Percentiles rank a stretch among this genome's conserved stretches.
These are phyloP conservation scores for Toxostoma redivivum DNA, from an alignment of 2,113 vertebrate genomes.

Conservation along the genomic window DNA sequence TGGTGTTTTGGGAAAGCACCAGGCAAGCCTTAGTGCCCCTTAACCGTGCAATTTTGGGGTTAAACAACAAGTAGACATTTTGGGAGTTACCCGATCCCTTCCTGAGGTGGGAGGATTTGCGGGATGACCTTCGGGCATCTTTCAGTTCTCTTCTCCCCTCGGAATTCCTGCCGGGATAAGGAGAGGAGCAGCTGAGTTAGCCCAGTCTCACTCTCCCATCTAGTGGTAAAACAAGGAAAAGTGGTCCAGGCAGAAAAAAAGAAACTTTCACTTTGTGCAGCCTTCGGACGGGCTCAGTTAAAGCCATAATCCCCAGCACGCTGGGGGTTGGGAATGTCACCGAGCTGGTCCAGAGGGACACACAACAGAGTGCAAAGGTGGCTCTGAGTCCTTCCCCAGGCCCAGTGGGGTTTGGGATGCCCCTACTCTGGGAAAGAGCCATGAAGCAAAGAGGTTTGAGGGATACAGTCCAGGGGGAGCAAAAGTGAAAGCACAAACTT, in stretches of 20 bases:
- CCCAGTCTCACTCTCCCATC: conserved; percentile 57
- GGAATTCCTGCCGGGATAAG: background rate
- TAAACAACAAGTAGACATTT: background rate
- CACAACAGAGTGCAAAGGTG: background rate
- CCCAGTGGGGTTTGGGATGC: accelerated
- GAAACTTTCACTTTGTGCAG: background rate
- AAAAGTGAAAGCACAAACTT: accelerated
- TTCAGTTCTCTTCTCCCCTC: background rate
- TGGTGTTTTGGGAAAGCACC: background rate
- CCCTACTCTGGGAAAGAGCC: background rate
- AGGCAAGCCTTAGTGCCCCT: background rate
- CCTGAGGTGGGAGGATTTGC: background rate
- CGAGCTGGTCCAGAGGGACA: background rate
- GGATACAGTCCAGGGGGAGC: background rate
- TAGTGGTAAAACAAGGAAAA: conserved; percentile 46
- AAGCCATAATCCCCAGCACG: background rate
- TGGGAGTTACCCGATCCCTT: background rate
- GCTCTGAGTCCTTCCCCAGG: accelerated
- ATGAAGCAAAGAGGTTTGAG: background rate
- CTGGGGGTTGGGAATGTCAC: background rate
- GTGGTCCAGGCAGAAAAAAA: background rate
- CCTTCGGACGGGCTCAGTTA: background rate
- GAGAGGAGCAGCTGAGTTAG: background rate
- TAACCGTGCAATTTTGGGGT: accelerated
- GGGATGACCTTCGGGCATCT: background rate